Conservation (phyloP, 2,113 vertebrate genomes). For the Triplophysa rosa region DNA sequence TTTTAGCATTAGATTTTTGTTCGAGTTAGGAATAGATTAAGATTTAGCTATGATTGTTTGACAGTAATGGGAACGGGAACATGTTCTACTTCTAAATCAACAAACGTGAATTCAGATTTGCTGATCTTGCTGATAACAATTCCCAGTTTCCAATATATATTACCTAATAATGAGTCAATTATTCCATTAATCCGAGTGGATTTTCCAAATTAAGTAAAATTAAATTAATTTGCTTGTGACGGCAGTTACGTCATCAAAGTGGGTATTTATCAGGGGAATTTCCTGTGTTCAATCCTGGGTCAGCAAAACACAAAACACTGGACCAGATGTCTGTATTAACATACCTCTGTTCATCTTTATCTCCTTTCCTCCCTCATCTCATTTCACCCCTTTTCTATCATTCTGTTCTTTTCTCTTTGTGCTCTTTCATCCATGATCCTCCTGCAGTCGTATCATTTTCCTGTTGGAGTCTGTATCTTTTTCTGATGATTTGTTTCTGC, state of each 20-base stretch:
- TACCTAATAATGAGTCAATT: conserved; percentile 44
- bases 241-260: conserved; percentile 28
- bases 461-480: conserved; percentile 10
- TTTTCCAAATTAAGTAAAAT: conserved; percentile 46
- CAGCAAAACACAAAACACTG: conserved; percentile 12
- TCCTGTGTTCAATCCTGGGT: conserved; percentile 39
- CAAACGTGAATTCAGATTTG: neutral
- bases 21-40: too few species aligned
- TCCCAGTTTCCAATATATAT: neutral
- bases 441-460: conserved; percentile 22
- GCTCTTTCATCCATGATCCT: conserved; percentile 20
- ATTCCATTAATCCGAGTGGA: conserved; percentile 46
- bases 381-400: neutral
- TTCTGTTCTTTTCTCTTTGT: neutral
- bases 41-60: too few species aligned
- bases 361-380: neutral
- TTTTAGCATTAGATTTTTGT: too few species aligned
- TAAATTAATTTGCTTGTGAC: conserved; percentile 46
- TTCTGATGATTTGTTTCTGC: conserved; percentile 35
- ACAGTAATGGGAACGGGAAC: too few species aligned
- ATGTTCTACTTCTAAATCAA: neutral
- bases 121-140: neutral
- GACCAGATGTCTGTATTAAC: conserved; percentile 19
- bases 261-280: conserved; percentile 35
- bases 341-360: neutral